phyloP scores from a whole-genome alignment of 2,113 vertebrate species.

The Clarias gariepinus region DNA sequence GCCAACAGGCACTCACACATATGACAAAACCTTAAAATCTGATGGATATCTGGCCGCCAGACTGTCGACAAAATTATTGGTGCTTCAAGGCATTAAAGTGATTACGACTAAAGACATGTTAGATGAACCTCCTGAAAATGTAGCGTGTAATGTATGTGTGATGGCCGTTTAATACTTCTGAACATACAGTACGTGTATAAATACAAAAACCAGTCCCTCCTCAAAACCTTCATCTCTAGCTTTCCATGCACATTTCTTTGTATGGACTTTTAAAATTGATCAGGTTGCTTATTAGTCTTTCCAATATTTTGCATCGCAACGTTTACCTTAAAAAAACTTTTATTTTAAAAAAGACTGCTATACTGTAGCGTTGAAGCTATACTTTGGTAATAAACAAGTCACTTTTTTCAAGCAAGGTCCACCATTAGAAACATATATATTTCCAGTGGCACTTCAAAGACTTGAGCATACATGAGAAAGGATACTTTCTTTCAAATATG shows the following conservation, averaged over 20 bases:
- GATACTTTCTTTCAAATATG: slow-evolving; percentile 40
- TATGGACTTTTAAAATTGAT: background rate
- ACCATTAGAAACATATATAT: slow-evolving; percentile 22
- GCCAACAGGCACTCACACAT: background rate
- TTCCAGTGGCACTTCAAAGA: slow-evolving; percentile 34
- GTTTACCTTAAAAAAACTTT: background rate
- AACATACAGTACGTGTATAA: background rate
- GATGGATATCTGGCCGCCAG: background rate
- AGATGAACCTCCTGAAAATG: background rate
- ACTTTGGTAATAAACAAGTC: slow-evolving; percentile 17
- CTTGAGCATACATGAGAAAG: slow-evolving; percentile 10
- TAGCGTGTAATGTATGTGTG: background rate
- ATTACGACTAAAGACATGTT: background rate
- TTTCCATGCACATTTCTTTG: background rate
- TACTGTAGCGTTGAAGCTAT: background rate
- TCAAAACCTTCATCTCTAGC: background rate
- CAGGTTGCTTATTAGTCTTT: background rate
- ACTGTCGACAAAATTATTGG: background rate
- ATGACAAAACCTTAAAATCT: background rate
- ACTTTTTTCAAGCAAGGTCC: slow-evolving; percentile 4
- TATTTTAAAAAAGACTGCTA: slow-evolving; percentile 5
- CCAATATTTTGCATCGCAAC: background rate
- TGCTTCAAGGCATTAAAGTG: slow-evolving; percentile 3
- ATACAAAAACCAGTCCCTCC: background rate
- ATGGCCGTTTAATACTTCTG: background rate